These are phyloP conservation scores for Mionectes macconnelli DNA, from an alignment of 2,113 vertebrate genomes.

Conservation along the genomic window DNA sequence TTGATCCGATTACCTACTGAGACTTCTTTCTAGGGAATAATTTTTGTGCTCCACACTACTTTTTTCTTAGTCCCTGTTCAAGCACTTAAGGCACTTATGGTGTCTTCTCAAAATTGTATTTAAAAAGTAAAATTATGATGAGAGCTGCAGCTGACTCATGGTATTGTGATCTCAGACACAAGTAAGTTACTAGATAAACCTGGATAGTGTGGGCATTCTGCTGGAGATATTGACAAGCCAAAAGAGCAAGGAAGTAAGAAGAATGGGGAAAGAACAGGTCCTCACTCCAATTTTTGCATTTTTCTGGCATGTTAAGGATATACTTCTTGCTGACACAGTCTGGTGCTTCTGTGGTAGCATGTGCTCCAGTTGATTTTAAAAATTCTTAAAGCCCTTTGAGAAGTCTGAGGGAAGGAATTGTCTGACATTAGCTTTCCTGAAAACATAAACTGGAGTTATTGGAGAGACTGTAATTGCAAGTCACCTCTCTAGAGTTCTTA, in stretches of 20 bases:
- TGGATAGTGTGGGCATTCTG: background rate
- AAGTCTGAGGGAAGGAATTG: background rate
- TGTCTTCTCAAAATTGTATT: background rate
- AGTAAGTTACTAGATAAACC: background rate
- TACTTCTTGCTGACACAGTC: background rate
- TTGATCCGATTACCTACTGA: background rate
- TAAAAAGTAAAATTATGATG: background rate
- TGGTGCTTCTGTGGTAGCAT: background rate
- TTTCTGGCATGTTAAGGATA: background rate
- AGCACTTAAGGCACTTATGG: background rate
- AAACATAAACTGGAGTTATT: background rate
- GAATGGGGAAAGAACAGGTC: accelerated
- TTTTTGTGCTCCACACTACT: background rate
- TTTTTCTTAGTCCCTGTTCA: background rate
- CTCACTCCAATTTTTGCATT: background rate
- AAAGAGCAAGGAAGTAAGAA: background rate
- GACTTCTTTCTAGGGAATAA: background rate
- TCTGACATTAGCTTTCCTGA: background rate
- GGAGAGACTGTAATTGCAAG: background rate
- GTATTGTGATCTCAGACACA: background rate
- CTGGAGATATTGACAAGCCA: background rate
- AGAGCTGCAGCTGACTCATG: background rate
- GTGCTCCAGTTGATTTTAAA: background rate
- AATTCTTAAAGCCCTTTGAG: background rate
- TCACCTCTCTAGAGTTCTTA: background rate